A percentile compares a stretch with the other conserved stretches of the same genome.
Conservation (phyloP, 2,888 invertebrate species). For the Lumbricus terrestris region DNA sequence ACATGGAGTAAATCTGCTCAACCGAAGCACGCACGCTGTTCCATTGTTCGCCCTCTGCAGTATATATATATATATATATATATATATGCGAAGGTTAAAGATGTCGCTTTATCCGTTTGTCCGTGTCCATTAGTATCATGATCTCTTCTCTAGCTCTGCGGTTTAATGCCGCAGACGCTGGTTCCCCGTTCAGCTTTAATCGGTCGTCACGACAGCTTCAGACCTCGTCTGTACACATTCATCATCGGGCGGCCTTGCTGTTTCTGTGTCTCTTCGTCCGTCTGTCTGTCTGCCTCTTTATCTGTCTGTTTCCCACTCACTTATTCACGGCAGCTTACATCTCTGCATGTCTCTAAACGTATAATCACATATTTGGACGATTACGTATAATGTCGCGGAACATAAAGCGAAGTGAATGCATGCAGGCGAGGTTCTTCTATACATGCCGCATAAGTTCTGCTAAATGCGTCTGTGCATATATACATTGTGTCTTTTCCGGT, state of each 20-base stretch:
- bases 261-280: neutral
- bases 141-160: neutral
- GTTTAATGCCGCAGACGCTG: neutral
- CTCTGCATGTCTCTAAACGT: neutral
- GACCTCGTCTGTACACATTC: neutral
- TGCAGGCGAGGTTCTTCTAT: neutral
- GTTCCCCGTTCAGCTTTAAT: neutral
- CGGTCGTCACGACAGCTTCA: neutral
- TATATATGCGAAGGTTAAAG: too few species aligned
- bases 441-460: neutral
- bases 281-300: slow-evolving; percentile 1
- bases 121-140: slow-evolving; percentile 3
- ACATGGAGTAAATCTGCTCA: neutral
- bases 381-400: neutral
- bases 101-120: slow-evolving; percentile 3
- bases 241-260: neutral
- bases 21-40: neutral
- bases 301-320: slow-evolving; percentile 19
- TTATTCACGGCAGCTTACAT: slow-evolving; percentile 6
- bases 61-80: too few species aligned
- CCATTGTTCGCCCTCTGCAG: neutral
- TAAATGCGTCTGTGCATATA: neutral
- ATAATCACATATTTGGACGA: neutral
- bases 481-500: neutral
- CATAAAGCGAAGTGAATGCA: too few species aligned